Percentiles rank a stretch among this genome's conserved stretches.
Conservation (phyloP, 1,140 invertebrate genomes). For the Cydia amplana region DNA sequence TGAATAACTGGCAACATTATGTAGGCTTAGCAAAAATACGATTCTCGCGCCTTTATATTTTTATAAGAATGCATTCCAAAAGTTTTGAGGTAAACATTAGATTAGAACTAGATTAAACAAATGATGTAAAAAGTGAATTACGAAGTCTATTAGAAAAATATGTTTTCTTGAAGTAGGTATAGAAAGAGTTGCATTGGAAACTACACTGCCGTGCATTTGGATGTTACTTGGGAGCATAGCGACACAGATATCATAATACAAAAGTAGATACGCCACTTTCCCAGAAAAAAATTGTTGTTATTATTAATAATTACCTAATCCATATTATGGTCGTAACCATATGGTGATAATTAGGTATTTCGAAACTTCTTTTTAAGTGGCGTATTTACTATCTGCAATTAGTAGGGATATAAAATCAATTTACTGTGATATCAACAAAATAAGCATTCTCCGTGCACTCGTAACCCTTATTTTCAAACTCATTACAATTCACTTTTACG, state of each 20-base stretch:
- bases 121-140: slow-evolving; percentile 46
- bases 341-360: too few species aligned
- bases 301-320: neutral
- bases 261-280: neutral
- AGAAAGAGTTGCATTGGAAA: slow-evolving; percentile 63
- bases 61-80: slow-evolving; percentile 48
- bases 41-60: slow-evolving; percentile 42
- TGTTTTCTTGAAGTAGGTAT: slow-evolving; percentile 57
- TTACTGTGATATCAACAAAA: slow-evolving; percentile 4
- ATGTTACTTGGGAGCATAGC: slow-evolving; percentile 31
- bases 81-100: slow-evolving; percentile 37
- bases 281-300: neutral
- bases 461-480: slow-evolving; percentile 23
- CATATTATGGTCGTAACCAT: neutral
- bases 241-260: neutral
- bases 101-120: slow-evolving; percentile 37
- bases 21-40: slow-evolving; percentile 43
- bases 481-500: slow-evolving; percentile 30
- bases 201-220: slow-evolving; percentile 42
- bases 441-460: slow-evolving; percentile 17
- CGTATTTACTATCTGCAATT: neutral
- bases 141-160: slow-evolving; percentile 66
- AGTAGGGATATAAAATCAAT: slow-evolving; percentile 28
- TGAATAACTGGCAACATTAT: slow-evolving; percentile 43
- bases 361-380: neutral